Base-by-base conservation (phyloP, 1,140 invertebrate genomes). In the Drepana arcuata region DNA sequence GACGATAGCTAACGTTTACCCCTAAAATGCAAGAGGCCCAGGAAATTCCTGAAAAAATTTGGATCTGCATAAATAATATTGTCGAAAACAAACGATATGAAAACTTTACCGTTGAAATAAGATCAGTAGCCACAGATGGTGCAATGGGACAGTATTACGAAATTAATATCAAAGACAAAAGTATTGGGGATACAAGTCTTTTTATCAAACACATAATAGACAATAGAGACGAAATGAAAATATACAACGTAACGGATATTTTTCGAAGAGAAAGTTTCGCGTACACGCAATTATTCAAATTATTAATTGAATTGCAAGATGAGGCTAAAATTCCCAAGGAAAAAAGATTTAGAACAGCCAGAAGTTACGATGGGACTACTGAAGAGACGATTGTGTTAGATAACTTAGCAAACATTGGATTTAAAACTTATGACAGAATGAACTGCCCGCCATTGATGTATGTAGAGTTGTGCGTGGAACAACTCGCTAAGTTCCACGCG, bases 201-300 rank as follows among this genome's bases (percentile, higher is more conserved):
- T 68, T 71, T 32, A 29, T 56, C 14, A 71, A 71, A 27, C 37
- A 52, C 16, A 49, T 40, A 6, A 28, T 48, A n/a, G 39, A 31
- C 0, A 31, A 32, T 15, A 12, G 41, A 2, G 46, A 47, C 18
- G 33, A 51, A 21, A 35, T 62, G 23, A 46, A 39, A 13, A 36
- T 66, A 4, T 46, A 48, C 9, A 38, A 44, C 0, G 24, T 54
- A 0, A 2, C 34, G 6, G 44, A 45, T 1, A n/a, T 48, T 10
- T 67, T 41, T 40, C 7, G 14, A 2, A 52, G 38, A 23, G 67
- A 71, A 53, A n/a, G 43, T 1, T 58, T 50, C 9, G 9, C 43
- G 25, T 65, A 63, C 28, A 56, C 29, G 4, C 50, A 61, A 23
- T 11, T 68, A 1, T 35, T 34, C 5, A 48, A 48, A 30, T 32